Evolutionary conservation across 30 jellyfish, hydroid and myxozoan species (phyloP), one percentile per base, ranked within the genome.

Genomic region (Rhopilema esculentum): DNA sequence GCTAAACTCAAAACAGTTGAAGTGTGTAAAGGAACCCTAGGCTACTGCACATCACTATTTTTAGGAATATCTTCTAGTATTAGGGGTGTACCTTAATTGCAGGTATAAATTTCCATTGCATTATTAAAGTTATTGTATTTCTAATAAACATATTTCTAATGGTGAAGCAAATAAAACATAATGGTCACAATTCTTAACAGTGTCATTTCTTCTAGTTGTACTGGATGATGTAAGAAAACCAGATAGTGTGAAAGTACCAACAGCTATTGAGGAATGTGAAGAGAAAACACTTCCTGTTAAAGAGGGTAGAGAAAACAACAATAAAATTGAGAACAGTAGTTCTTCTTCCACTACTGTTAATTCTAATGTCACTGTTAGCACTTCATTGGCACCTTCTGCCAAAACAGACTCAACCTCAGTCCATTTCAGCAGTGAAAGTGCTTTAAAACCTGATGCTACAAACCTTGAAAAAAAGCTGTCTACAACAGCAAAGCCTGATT

Each of bases 401-500:
- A n/a, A n/a, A 63, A 8, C n/a, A 7, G n/a, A 63, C 17, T 63
- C 29, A 24, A 2, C 72, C 6, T 18, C n/a, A 63, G 29, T 2
- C 6, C 8, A n/a, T 2, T 7, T 63, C 8, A 63, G 16, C 4
- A 40, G 49, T 24, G 31, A 25, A 22, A 22, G 33, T 75, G 19
- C 33, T 20, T 2, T 51, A 1, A 1, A 27, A 16, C 19, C 33
- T 19, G 67, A 72, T 20, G 67, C 30, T 8, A 31, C 22, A 24
- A 17, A 24, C 25, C 33, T 16, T 29, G 90, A 80, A 17, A 80
- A 66, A 33, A 50, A 30, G 49, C 27, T 57, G 21, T 23, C 30
- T 9, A 27, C 82, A 65, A 65, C 51, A 52, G 57, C 26, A 23
- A 90, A 88, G 21, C 74, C 48, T 16, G 66, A 40, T 12, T 40